Base-by-base conservation (phyloP, 2,888 invertebrate species). In the Onthophagus sagittarius region DNA sequence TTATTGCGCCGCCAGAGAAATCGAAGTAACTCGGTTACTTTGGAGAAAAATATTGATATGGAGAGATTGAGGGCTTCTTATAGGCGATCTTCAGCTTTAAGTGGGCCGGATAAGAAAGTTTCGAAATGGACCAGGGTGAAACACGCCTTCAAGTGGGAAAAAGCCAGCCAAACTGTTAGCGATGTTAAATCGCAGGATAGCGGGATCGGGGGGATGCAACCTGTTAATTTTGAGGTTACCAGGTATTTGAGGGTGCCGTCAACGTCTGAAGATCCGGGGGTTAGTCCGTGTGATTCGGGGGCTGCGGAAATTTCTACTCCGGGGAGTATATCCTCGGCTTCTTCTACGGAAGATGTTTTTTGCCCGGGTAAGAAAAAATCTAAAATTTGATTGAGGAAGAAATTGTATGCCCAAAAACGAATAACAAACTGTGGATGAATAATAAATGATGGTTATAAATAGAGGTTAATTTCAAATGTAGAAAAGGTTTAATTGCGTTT, bases 41-140 rank as follows among this genome's bases (percentile, higher is more conserved):
- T 70, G 13, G 72, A 75, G 6, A 73, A 71, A 39, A 62, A 71
- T 7, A 67, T 69, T 13, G 74, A 72, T 23, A 69, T 72, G 72
- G 74, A 74, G n/a, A 33, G 63, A 15, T 71, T 72, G 13, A 71
- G 71, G 15, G 73, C 71, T 71, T 71, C 73, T 13, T 73, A 73
- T 62, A 71, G 73, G 62, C 71, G 75, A 39, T 73, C 75, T 3
- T 71, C 73, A 15, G 65, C 67, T 13, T 33, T 73, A 62, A 39
- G 63, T 15, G 71, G 70, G 2, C 71, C 73, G 11, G 75, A 75
- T 53, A 83, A 83, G n/a, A 92, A 92, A 81, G 90, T 93, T 70
- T 94, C 95, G 0, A 95, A 95, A 82, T 96, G 95, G 95, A 94
- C 94, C 0, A 92, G 92, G 85, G 95, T 96, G 7, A 96, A 95